These are phyloP conservation scores for Euthynnus affinis DNA, from an alignment of 2,797 vertebrate species.

Conservation along the genomic window DNA sequence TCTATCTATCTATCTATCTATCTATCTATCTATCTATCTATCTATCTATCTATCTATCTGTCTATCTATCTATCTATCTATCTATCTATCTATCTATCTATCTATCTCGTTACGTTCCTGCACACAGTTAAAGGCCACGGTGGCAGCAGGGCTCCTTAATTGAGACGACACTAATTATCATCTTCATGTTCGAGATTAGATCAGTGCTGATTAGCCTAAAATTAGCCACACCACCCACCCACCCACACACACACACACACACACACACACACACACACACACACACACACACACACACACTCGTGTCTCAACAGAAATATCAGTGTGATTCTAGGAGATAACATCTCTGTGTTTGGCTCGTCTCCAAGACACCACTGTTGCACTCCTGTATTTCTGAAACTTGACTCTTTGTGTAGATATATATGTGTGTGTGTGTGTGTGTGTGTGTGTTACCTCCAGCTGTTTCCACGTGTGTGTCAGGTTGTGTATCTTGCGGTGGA, in stretches of 20 bases:
- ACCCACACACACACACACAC: constrained; percentile 39
- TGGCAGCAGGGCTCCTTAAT: constrained; percentile 52
- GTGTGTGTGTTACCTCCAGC: constrained; percentile 87
- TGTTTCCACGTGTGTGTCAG: constrained; percentile 95
- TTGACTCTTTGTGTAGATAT: constrained; percentile 1
- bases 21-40: neutral
- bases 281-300: constrained; percentile 11
- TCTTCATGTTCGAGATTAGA: constrained; percentile 68
- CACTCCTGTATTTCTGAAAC: constrained; percentile 15
- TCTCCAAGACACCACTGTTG: neutral
- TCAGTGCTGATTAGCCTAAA: constrained; percentile 64
- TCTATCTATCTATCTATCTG: constrained; percentile 52
- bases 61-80: constrained; percentile 67
- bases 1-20: too few relatives aligned
- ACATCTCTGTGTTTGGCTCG: constrained; percentile 16
- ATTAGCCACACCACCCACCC: constrained; percentile 51
- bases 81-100: neutral
- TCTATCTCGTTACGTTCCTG: neutral
- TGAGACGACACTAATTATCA: constrained; percentile 65
- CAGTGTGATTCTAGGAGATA: constrained; percentile 37
- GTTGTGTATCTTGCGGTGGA: constrained; percentile 91
- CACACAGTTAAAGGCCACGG: constrained; percentile 37
- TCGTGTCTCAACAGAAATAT: constrained; percentile 26
- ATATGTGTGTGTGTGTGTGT: constrained; percentile 31
- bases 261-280: constrained; percentile 37